A percentile compares a stretch with the other conserved stretches of the same genome.
Conservation (phyloP, 1,140 invertebrate genomes). For the Aphis craccivora region DNA sequence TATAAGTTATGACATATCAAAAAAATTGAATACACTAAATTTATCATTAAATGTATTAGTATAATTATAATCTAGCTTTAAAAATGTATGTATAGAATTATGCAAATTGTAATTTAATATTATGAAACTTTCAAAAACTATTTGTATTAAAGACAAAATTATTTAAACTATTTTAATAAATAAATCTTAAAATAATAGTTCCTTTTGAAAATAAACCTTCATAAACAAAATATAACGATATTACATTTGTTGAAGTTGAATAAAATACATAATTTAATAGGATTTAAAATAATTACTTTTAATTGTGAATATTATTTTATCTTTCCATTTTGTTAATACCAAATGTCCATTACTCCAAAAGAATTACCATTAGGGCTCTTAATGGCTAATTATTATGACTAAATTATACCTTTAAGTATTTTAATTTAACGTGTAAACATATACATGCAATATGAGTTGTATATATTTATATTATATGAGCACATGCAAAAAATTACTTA, state of each 20-base stretch:
- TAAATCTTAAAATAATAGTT: background rate
- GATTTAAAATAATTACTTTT: background rate
- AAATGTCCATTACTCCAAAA: background rate
- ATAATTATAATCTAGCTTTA: too few relatives aligned
- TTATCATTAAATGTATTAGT: background rate
- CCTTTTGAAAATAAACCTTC: background rate
- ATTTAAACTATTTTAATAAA: background rate
- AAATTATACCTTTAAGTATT: conserved; percentile 1
- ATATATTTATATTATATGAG: background rate
- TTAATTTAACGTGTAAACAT: background rate
- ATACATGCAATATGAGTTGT: background rate
- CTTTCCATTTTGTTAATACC: background rate
- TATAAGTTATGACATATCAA: background rate
- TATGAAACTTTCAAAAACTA: background rate
- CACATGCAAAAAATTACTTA: background rate
- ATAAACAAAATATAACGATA: background rate
- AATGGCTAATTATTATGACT: background rate
- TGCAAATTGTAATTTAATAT: background rate
- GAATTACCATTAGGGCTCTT: background rate
- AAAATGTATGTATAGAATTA: background rate
- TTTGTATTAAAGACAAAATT: too few relatives aligned
- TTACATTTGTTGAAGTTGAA: background rate
- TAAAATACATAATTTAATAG: background rate
- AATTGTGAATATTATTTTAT: background rate
- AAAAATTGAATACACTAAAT: background rate